Percentiles rank a stretch among this genome's conserved stretches.
These are phyloP conservation scores for Sebastes oblongus DNA, from an alignment of 2,797 vertebrate genomes.

Conservation along the genomic window DNA sequence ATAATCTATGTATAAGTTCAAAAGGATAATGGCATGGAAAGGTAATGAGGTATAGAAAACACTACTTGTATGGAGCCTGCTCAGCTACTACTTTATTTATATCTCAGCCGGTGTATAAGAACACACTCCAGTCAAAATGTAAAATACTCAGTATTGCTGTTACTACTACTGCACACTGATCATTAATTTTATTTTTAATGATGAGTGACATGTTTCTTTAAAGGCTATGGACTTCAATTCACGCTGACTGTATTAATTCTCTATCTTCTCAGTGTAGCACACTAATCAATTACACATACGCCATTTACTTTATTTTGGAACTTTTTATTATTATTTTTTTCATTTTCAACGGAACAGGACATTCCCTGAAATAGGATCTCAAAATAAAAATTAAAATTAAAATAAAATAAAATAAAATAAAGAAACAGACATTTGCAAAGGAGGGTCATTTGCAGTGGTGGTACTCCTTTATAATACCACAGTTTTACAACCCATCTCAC, in stretches of 20 bases:
- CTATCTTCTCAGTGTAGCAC: background rate
- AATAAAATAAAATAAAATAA: background rate
- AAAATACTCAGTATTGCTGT: background rate
- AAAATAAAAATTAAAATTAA: background rate
- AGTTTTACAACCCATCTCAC: too few relatives aligned
- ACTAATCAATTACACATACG: background rate
- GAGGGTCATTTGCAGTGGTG: background rate
- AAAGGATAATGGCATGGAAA: constrained; percentile 9
- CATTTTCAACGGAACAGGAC: background rate
- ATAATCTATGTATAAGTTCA: constrained; percentile 4
- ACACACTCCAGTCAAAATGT: background rate
- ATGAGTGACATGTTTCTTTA: background rate
- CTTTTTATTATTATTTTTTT: too few relatives aligned
- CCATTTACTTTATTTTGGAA: too few relatives aligned
- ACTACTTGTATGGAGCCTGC: background rate
- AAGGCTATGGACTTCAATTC: background rate
- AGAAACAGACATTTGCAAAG: background rate
- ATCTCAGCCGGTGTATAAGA: background rate
- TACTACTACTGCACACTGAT: background rate
- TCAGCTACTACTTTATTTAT: background rate
- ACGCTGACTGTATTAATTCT: background rate
- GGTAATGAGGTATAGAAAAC: constrained; percentile 1
- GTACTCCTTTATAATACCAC: too few relatives aligned
- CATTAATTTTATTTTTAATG: background rate
- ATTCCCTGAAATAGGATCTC: background rate